Percentiles rank a stretch among this genome's conserved stretches.
Conservation (phyloP, 1,140 invertebrate species). For the Leptopilina boulardi region DNA sequence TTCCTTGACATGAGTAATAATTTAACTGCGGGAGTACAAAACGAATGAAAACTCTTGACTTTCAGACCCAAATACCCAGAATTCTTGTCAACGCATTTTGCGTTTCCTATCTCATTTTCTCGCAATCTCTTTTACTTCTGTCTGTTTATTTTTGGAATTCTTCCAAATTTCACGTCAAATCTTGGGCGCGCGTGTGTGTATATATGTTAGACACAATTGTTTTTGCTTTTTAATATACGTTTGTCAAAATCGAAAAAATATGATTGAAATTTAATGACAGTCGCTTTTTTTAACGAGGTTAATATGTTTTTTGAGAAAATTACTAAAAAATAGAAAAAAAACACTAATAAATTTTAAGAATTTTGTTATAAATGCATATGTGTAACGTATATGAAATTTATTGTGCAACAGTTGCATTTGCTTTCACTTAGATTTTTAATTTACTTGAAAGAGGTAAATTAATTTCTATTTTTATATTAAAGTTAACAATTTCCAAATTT, state of each 20-base stretch:
- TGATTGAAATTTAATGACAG: background rate
- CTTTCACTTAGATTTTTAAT: no score
- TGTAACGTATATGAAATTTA: no score
- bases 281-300: no score
- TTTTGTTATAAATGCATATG: no score
- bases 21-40: background rate
- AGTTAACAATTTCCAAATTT: no score
- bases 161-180: constrained; percentile 1
- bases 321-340: no score
- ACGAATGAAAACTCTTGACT: background rate
- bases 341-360: no score
- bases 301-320: no score
- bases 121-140: background rate
- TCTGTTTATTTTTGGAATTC: constrained; percentile 12
- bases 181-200: background rate
- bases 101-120: background rate
- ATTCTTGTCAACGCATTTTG: constrained; percentile 16
- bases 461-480: no score
- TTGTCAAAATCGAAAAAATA: background rate
- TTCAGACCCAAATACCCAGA: constrained; percentile 21
- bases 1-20: background rate
- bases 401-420: no score
- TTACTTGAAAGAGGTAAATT: no score
- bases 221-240: background rate
- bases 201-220: background rate